phyloP scores from a whole-genome alignment of 2,888 invertebrate genomes.

The Caenorhabditis imperialis region DNA sequence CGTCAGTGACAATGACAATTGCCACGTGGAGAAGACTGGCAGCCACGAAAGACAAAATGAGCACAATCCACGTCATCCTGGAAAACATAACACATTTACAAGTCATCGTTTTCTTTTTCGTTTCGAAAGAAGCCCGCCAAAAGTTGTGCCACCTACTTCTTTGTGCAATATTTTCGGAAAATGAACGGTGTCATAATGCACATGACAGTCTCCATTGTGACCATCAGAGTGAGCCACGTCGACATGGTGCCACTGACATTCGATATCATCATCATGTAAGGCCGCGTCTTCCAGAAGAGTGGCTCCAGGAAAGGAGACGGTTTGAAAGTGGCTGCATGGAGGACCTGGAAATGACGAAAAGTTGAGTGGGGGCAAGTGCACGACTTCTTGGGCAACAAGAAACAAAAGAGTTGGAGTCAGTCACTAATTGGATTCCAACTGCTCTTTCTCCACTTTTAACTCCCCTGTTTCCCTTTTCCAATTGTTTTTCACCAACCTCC shows the following conservation, averaged over 20 bases:
- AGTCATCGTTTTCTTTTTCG: background rate
- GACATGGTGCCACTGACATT: slow-evolving; percentile 75
- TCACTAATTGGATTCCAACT: slow-evolving; percentile 26
- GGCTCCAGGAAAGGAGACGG: slow-evolving; percentile 64
- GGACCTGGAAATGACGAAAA: slow-evolving; percentile 51
- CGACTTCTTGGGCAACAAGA: slow-evolving; percentile 9
- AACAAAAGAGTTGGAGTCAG: slow-evolving; percentile 4
- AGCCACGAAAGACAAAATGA: slow-evolving; percentile 43
- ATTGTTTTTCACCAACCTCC: slow-evolving; percentile 53
- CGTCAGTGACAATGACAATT: slow-evolving; percentile 48
- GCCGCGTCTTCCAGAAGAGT: slow-evolving; percentile 72
- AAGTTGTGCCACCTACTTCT: slow-evolving; percentile 45
- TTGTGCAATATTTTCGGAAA: slow-evolving; percentile 74
- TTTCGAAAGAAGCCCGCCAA: background rate
- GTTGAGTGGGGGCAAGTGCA: slow-evolving; percentile 5
- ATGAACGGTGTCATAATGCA: slow-evolving; percentile 74
- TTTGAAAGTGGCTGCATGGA: slow-evolving; percentile 68
- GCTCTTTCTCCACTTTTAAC: slow-evolving; percentile 8
- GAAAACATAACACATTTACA: background rate
- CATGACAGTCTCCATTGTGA: slow-evolving; percentile 74
- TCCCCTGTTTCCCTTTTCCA: background rate
- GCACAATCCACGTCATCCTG: slow-evolving; percentile 59
- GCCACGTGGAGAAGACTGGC: slow-evolving; percentile 57
- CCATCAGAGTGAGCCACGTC: slow-evolving; percentile 74
- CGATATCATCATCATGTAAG: slow-evolving; percentile 73